Evolutionary conservation across 2,888 invertebrate genomes (phyloP).

Genomic region (Drosophila nigricruria): DNA sequence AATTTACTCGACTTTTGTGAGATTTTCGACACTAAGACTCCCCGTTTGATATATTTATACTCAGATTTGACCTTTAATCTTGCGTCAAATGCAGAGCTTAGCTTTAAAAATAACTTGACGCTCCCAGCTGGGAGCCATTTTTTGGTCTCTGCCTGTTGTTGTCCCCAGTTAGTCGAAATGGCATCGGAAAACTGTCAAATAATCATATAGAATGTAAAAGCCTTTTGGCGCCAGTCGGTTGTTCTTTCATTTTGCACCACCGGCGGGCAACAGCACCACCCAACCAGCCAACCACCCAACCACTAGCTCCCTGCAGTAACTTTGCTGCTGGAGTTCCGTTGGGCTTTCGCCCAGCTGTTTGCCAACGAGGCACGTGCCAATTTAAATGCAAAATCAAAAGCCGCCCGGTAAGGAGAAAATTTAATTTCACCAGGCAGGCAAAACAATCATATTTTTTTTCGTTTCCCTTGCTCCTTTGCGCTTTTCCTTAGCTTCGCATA

Average conservation of each 20-base stretch:
- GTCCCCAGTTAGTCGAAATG: conserved; percentile 20
- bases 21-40: neutral
- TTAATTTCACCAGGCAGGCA: conserved; percentile 69
- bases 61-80: conserved; percentile 15
- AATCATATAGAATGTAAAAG: conserved; percentile 41
- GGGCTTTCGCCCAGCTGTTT: conserved; percentile 66
- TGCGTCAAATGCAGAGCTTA: conserved; percentile 16
- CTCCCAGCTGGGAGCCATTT: conserved; percentile 13
- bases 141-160: conserved; percentile 1
- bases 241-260: conserved; percentile 51
- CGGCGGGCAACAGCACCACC: neutral
- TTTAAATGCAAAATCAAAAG: conserved; percentile 79
- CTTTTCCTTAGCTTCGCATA: conserved; percentile 17
- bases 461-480: conserved; percentile 1
- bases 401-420: conserved; percentile 60
- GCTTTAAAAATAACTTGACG: conserved; percentile 20
- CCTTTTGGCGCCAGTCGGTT: conserved; percentile 50
- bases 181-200: conserved; percentile 56
- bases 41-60: conserved; percentile 1
- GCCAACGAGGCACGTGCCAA: conserved; percentile 74
- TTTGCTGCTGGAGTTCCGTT: conserved; percentile 14
- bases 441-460: conserved; percentile 71
- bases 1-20: neutral
- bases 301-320: conserved; percentile 5
- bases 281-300: neutral